phyloP scores from a whole-genome alignment of 2,797 vertebrate species.

The Dipus sagitta region DNA sequence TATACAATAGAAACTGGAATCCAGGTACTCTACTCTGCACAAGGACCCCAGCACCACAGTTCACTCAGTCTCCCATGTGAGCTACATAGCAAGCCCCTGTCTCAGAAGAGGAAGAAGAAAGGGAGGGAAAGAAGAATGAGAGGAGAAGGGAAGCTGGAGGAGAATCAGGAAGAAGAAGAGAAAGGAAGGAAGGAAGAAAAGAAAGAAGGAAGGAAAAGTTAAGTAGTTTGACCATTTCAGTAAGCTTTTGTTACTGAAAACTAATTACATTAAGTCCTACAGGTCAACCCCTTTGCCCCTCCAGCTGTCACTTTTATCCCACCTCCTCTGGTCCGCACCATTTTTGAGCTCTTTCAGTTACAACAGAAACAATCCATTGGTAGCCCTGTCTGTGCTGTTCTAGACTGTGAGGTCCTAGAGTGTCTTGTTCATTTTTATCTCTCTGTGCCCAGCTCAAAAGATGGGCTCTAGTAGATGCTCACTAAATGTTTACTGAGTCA shows the following conservation, averaged over 20 bases:
- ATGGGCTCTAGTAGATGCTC: neutral
- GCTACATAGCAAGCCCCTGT: neutral
- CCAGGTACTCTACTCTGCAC: neutral
- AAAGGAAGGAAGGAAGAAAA: neutral
- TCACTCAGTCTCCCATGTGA: neutral
- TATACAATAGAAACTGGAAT: neutral
- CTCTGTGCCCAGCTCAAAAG: conserved; percentile 32
- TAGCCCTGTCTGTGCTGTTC: neutral
- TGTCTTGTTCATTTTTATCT: neutral
- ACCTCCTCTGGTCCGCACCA: neutral
- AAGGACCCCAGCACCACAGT: neutral
- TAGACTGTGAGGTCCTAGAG: neutral
- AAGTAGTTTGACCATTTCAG: neutral
- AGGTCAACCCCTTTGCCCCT: neutral
- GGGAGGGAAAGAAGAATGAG: neutral
- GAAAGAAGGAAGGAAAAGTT: neutral
- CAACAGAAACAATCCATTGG: neutral
- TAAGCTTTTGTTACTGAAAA: neutral
- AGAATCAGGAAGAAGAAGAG: too few relatives aligned
- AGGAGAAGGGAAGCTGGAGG: too few relatives aligned
- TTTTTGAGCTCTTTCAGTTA: neutral
- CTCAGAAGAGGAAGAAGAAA: neutral
- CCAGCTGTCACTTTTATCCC: neutral
- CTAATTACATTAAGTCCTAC: neutral
- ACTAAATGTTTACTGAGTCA: neutral